Base-by-base conservation (phyloP, 1,140 invertebrate species). In the Caerostris extrusa region DNA sequence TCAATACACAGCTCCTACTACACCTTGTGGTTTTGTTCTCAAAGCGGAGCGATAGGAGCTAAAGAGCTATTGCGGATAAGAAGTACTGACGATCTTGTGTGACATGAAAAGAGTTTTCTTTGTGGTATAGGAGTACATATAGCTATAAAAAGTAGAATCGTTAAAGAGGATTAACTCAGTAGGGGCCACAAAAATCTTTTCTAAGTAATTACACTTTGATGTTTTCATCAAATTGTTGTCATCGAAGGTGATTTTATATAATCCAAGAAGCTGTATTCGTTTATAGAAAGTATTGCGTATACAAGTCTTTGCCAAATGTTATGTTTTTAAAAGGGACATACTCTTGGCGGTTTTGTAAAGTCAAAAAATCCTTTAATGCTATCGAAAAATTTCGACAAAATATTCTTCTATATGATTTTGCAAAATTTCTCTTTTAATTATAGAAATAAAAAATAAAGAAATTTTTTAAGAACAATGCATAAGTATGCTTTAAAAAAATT, bases 11-110 rank as follows among this genome's bases (percentile, higher is more conserved):
- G 56, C 55, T 7, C 82, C 19, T 57, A 34, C 34, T 34, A 58
- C 57, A 57, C 85, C 34, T 50, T 50, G 85, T 61, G 85, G 60
- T 87, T 64, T 60, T 61, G 85, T 87, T 87, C 85, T 87, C 85
- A 61, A 61, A 34, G 60, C n/a, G n/a, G 7, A 87, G 57, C 53
- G 34, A 53, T 77, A 50, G 50, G n/a, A n/a, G 4, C 71, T 77
- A 77, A 77, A 77, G 53, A 34, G 71, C 14, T 67, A 50, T 81
- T 81, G 19, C n/a, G 71, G n/a, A 85, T n/a, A n/a, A n/a, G n/a
- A 10, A 6, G 7, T 56, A 57, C 50, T 56, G 34, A 50, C 10
- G 71, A 77, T 77, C 71, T 77, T 85, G 57, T 58, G 4, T 57
- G 8, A 58, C 5, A 17, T 57, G 17, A 56, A 56, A 85, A 85